phyloP scores from a whole-genome alignment of 2,113 vertebrate genomes.

The Apteryx mantelli region DNA sequence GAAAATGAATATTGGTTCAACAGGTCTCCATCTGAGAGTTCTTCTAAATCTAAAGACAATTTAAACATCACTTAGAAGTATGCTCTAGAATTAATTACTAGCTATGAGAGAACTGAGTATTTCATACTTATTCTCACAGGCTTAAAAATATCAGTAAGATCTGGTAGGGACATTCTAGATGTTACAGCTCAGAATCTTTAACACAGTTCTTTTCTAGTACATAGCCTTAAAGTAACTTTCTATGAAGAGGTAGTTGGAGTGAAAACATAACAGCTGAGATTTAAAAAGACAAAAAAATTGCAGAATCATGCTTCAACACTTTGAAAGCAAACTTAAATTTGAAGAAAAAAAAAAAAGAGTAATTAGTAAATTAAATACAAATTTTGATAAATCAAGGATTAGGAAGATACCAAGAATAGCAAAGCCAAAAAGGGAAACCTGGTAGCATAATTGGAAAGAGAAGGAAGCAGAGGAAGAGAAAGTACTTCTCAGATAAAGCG shows the following conservation, averaged over 20 bases:
- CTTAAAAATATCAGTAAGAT: not conserved
- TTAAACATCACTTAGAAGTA: not conserved
- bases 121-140: not conserved
- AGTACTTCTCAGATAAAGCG: not conserved
- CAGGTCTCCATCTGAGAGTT: constrained; percentile 86
- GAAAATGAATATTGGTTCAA: constrained; percentile 86
- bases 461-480: not conserved
- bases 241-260: not conserved
- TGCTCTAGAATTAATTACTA: not conserved
- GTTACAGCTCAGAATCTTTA: not conserved
- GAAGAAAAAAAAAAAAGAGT: not conserved
- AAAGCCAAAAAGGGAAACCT: not conserved
- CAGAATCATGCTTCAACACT: not conserved
- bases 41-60: constrained; percentile 62
- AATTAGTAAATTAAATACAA: not conserved
- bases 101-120: not conserved
- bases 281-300: not conserved
- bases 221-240: not conserved
- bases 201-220: not conserved
- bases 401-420: not conserved
- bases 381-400: not conserved
- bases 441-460: not conserved
- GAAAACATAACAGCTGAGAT: not conserved
- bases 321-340: not conserved
- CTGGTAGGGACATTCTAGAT: not conserved